Conservation (phyloP, 1,140 invertebrate species). For the Rhyzopertha dominica region DNA sequence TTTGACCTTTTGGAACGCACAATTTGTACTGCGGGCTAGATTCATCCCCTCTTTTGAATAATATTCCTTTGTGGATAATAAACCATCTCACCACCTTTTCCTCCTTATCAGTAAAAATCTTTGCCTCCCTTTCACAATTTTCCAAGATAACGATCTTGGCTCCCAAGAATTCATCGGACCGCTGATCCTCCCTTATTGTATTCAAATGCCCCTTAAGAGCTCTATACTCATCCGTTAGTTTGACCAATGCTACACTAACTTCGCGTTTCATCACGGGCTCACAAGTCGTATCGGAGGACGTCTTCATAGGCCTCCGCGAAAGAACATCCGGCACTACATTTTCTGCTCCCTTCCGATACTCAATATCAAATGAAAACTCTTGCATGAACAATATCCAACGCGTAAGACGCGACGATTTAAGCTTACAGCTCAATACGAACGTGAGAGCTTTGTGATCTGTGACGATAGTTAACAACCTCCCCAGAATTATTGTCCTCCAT, state of each 20-base stretch:
- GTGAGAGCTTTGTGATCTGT: conserved; percentile 48
- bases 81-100: no score
- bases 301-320: conserved; percentile 21
- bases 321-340: conserved; percentile 29
- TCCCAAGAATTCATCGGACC: not conserved
- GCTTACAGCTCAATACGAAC: conserved; percentile 42
- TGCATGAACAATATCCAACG: conserved; percentile 45
- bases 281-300: no score
- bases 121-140: no score
- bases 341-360: conserved; percentile 28
- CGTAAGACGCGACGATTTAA: conserved; percentile 40
- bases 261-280: no score
- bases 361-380: conserved; percentile 43
- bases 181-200: not conserved
- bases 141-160: no score
- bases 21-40: no score
- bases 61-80: no score
- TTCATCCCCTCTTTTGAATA: no score
- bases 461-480: conserved; percentile 25
- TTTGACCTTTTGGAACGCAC: no score
- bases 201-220: conserved; percentile 1
- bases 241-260: no score
- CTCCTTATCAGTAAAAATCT: not conserved
- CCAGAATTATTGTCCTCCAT: conserved; percentile 4
- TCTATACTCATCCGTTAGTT: no score